These are phyloP conservation scores for Formica exsecta DNA, from an alignment of 1,140 invertebrate species.

Conservation along the genomic window DNA sequence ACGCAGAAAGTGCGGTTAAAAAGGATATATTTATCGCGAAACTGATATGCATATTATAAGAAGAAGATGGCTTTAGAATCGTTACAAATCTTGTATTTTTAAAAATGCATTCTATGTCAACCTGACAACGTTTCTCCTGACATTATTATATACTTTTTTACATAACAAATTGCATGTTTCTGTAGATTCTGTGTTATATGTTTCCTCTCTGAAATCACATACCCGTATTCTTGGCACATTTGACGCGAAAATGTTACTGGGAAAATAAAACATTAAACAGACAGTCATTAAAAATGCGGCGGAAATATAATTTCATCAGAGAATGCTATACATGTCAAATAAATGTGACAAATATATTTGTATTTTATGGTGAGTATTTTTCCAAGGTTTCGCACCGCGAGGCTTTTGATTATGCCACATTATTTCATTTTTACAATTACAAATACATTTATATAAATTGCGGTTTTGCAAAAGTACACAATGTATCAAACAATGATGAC, in stretches of 20 bases:
- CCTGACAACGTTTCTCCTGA: not conserved
- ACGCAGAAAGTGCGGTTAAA: not conserved
- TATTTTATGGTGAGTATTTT: not conserved
- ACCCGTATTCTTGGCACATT: not conserved
- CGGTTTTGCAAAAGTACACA: not conserved
- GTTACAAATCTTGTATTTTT: not conserved
- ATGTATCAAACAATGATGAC: not conserved
- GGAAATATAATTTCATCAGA: not conserved
- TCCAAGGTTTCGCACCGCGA: not conserved
- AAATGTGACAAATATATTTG: not conserved
- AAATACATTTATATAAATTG: not conserved
- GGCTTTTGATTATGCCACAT: constrained; percentile 6
- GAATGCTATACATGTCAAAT: not conserved
- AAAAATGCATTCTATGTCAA: not conserved
- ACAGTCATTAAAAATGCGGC: not conserved
- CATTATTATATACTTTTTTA: not conserved
- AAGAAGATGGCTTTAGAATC: not conserved
- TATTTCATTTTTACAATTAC: constrained; percentile 27
- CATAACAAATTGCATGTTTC: not conserved
- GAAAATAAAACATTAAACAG: constrained; percentile 13
- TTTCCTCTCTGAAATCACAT: not conserved
- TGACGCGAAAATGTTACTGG: not conserved
- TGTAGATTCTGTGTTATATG: not conserved
- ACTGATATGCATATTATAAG: not conserved
- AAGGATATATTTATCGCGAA: not conserved